A percentile compares a stretch with the other conserved stretches of the same genome.
Conservation (phyloP, 2,113 vertebrate species). For the Gorsachius goisagi region DNA sequence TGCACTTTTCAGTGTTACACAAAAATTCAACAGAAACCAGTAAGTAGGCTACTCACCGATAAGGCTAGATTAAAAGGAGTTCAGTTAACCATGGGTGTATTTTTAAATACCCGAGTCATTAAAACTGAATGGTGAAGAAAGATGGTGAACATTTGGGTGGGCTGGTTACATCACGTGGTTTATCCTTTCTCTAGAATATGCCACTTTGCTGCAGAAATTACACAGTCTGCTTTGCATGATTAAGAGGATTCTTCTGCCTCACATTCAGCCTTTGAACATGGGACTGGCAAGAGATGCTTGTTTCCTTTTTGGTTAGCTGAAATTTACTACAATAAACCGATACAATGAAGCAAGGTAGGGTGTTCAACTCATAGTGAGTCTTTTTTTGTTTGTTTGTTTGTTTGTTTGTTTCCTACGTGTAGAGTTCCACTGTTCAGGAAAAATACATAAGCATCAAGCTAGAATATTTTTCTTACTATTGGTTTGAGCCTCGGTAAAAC, state of each 20-base stretch:
- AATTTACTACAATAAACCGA: background rate
- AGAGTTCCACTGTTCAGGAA: background rate
- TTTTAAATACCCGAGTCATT: background rate
- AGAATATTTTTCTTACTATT: background rate
- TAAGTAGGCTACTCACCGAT: background rate
- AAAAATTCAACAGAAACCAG: background rate
- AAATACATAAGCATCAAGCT: background rate
- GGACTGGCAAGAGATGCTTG: background rate
- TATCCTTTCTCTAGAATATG: background rate
- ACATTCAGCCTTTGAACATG: background rate
- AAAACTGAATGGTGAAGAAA: background rate
- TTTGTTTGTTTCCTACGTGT: background rate
- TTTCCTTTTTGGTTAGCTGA: background rate
- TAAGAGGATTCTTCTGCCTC: background rate
- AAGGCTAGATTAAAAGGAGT: background rate
- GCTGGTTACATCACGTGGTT: background rate
- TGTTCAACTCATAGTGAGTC: background rate
- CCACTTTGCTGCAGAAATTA: background rate
- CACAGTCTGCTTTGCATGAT: background rate
- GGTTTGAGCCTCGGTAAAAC: background rate
- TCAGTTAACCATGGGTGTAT: background rate
- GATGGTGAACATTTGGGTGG: background rate
- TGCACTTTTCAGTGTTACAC: background rate
- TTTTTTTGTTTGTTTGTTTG: background rate
- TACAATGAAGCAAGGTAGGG: background rate